phyloP scores from a whole-genome alignment of 1,140 invertebrate genomes.

The Apis florea region DNA sequence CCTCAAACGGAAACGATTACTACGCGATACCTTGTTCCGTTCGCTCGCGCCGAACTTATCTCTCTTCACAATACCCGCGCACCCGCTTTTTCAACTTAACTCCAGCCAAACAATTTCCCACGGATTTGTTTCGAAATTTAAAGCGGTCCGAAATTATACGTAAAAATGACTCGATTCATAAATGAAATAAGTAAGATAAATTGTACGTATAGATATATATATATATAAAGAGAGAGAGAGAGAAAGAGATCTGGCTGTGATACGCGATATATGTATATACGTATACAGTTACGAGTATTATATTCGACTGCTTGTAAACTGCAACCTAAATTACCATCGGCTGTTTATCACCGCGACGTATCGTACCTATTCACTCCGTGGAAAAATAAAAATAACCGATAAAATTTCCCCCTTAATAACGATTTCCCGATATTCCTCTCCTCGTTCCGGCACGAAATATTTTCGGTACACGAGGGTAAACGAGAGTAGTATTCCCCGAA shows the following conservation, averaged over 20 bases:
- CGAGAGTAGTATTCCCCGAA: constrained; percentile 10
- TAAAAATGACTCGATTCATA: neutral
- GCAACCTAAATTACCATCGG: neutral
- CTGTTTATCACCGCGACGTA: constrained; percentile 63
- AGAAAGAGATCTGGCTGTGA: neutral
- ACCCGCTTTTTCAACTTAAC: neutral
- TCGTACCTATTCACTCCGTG: constrained; percentile 52
- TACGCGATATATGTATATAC: neutral
- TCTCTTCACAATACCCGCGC: neutral
- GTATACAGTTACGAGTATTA: neutral
- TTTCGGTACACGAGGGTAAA: constrained; percentile 26
- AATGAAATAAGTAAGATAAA: constrained; percentile 9
- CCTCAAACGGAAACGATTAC: constrained; percentile 33
- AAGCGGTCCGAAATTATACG: too few relatives aligned
- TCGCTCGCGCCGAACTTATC: neutral
- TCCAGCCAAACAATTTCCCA: neutral
- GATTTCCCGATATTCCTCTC: constrained; percentile 16
- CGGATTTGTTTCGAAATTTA: neutral
- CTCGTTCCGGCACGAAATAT: neutral
- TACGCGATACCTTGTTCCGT: constrained; percentile 12
- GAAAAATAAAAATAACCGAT: constrained; percentile 62
- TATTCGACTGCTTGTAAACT: constrained; percentile 1
- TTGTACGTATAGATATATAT: too few relatives aligned
- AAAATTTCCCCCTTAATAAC: constrained; percentile 67
- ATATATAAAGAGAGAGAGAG: too few relatives aligned